Conservation (phyloP, 64 coral and sea anemone species). For the Platygyra sinensis region DNA sequence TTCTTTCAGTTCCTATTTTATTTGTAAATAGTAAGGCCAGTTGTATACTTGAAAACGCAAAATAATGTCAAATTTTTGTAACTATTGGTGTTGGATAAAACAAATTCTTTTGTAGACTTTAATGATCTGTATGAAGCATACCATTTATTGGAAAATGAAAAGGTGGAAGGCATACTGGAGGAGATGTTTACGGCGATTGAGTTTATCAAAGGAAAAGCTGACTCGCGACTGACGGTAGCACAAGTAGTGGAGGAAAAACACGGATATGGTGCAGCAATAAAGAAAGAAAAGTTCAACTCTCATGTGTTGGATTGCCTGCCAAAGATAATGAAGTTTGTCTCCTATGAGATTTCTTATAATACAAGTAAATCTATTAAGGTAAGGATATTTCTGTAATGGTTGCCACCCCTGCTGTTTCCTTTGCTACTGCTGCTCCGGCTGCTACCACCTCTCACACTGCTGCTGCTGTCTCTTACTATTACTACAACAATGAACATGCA, state of each 20-base stretch:
- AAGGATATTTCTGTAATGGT: no score
- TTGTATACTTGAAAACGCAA: no score
- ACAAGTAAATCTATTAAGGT: not conserved
- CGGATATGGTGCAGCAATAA: not conserved
- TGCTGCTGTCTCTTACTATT: no score
- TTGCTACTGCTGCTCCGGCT: no score
- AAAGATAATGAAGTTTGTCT: not conserved
- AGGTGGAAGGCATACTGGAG: conserved; percentile 20
- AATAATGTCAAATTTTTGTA: no score
- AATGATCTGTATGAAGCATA: not conserved
- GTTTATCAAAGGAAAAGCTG: not conserved
- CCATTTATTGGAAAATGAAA: not conserved
- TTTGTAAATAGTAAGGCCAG: no score
- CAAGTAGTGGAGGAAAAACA: not conserved
- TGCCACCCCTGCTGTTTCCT: no score
- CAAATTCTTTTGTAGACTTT: not conserved
- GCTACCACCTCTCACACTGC: no score
- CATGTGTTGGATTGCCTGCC: not conserved
- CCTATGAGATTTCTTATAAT: not conserved
- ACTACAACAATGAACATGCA: no score
- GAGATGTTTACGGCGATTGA: conserved; percentile 12
- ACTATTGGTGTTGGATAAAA: not conserved
- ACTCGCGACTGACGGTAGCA: not conserved
- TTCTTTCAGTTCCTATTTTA: no score
- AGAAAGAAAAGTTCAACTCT: not conserved